Conservation (phyloP, 2,113 vertebrate species). For the Chroicocephalus ridibundus region DNA sequence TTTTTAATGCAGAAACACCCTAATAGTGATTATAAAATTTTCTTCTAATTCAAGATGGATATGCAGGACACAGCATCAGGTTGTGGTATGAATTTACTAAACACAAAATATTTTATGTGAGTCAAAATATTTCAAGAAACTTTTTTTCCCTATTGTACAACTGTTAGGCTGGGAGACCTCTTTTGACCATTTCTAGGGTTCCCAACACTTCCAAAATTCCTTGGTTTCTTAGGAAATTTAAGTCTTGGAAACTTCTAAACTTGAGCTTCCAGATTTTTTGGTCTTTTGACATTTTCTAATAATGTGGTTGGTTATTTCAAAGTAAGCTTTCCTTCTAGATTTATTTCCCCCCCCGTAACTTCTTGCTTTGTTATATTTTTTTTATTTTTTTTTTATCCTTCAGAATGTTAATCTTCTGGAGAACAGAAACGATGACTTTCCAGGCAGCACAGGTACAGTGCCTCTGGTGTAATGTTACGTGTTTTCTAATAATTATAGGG, state of each 20-base stretch:
- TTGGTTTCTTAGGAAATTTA: neutral
- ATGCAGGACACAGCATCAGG: neutral
- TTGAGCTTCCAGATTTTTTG: neutral
- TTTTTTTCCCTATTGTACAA: neutral
- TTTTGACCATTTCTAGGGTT: neutral
- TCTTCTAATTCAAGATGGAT: neutral
- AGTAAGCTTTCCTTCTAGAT: neutral
- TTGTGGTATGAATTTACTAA: neutral
- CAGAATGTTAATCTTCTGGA: neutral
- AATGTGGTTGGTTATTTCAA: neutral
- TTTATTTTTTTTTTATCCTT: neutral
- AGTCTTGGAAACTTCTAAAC: neutral
- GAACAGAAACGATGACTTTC: neutral
- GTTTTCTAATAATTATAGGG: neutral
- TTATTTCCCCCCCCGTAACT: neutral
- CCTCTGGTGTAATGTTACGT: neutral
- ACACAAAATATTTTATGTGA: neutral
- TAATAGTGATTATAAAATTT: neutral
- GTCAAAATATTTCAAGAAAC: neutral
- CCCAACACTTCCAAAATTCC: neutral
- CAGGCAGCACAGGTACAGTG: neutral
- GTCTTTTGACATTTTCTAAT: neutral
- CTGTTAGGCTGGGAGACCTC: neutral
- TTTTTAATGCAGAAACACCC: neutral
- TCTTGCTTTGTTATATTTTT: neutral